A percentile compares a stretch with the other conserved stretches of the same genome.
Evolutionary conservation across 2,888 invertebrate genomes (phyloP).

Genomic region (Myathropa florea): DNA sequence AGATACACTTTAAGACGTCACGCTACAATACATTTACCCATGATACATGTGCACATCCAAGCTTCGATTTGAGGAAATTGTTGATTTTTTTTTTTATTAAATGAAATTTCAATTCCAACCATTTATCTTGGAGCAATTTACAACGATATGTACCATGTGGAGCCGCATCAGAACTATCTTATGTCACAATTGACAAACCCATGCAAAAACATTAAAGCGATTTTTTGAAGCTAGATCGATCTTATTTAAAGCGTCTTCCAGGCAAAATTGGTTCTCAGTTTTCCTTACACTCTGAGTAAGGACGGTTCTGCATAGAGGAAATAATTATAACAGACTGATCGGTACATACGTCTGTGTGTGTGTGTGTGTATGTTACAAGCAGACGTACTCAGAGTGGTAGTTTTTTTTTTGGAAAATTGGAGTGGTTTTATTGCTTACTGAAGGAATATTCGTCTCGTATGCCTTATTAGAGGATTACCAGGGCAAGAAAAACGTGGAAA

Average conservation of each 20-base stretch:
- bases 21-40: background rate
- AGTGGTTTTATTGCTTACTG: background rate
- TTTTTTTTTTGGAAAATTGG: background rate
- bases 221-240: constrained; percentile 44
- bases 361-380: background rate
- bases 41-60: background rate
- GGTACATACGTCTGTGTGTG: background rate
- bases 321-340: background rate
- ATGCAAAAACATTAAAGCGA: constrained; percentile 51
- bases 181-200: constrained; percentile 41
- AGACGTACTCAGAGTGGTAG: background rate
- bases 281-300: constrained; percentile 23
- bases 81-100: constrained; percentile 12
- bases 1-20: background rate
- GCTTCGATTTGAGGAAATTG: background rate
- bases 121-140: constrained; percentile 12
- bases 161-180: background rate
- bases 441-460: constrained; percentile 17
- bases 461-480: constrained; percentile 36
- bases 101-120: constrained; percentile 48
- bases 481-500: constrained; percentile 5
- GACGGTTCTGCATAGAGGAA: constrained; percentile 4
- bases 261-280: constrained; percentile 46
- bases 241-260: constrained; percentile 50
- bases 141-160: background rate